Percentiles rank a stretch among this genome's conserved stretches.
Conservation (phyloP, 2,797 vertebrate species). For the Amblyraja radiata region DNA sequence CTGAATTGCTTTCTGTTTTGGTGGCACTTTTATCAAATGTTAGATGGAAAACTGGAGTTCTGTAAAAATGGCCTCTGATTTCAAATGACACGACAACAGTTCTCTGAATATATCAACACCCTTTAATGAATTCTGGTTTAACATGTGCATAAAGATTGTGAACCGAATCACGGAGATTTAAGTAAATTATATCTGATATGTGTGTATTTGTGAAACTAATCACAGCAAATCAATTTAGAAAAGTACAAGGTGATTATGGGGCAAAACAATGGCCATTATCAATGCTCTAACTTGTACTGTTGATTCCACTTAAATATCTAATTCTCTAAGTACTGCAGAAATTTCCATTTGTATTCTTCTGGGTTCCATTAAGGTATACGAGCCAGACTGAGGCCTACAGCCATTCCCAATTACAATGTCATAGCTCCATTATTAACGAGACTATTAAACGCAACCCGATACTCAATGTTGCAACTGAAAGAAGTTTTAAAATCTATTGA, state of each 20-base stretch:
- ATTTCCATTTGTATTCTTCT: slow-evolving; percentile 28
- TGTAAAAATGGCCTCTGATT: neutral
- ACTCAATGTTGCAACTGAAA: neutral
- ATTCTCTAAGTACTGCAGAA: slow-evolving; percentile 18
- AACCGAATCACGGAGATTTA: neutral
- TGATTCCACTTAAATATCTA: slow-evolving; percentile 9
- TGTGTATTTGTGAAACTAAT: neutral
- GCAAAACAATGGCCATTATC: neutral
- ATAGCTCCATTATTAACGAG: slow-evolving; percentile 21
- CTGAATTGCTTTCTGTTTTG: neutral
- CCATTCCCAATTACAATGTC: slow-evolving; percentile 27
- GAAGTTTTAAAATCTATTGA: neutral
- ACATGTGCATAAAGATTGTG: neutral
- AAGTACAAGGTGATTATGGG: neutral
- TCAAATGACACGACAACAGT: neutral
- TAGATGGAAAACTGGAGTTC: neutral
- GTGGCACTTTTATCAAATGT: neutral
- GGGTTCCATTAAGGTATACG: slow-evolving; percentile 12
- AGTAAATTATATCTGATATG: neutral
- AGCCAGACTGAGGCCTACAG: neutral
- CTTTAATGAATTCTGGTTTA: neutral
- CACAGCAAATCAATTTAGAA: neutral
- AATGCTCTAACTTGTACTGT: neutral
- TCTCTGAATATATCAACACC: neutral
- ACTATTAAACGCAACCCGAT: slow-evolving; percentile 14